Base-by-base conservation (phyloP, 2,113 vertebrate species). In the Lepisosteus osseus region DNA sequence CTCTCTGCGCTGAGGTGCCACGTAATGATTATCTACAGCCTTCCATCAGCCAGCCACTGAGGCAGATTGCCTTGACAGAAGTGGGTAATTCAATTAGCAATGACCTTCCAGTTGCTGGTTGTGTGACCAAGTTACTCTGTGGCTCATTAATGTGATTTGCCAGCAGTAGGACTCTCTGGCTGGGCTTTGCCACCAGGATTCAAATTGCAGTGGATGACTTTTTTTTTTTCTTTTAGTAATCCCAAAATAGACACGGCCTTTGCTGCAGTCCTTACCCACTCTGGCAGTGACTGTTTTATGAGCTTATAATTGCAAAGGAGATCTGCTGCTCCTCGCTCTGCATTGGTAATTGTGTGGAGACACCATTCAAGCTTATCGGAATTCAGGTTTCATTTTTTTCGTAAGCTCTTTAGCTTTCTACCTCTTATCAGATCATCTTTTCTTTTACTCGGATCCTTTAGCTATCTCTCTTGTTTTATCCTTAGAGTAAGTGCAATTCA, bases 51-150 rank as follows among this genome's bases (percentile, higher is more conserved):
- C 56, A 54, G 17, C 43, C 66, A 13, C 45, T 45, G 56, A 13
- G 65, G 70, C 61, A 59, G 55, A 70, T 41, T 61, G 70, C 73
- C 62, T 44, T 61, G 61, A 70, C 73, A 72, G 66, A 67, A 75
- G 61, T 70, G 77, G 70, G 61, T 75, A 73, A 75, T 72, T 78
- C 70, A 75, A 70, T 75, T 72, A 72, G 73, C 42, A n/a, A 54
- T 61, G 70, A 70, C 70, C 67, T 66, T 69, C 61, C 70, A 65
- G 12, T n/a, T 66, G 43, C 9, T 6, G 61, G 61, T 54, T 51
- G 41, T 40, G 61, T 64, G 42, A 54, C 41, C 54, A 8, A 44
- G 67, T 64, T 54, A 62, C 64, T 51, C 9, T n/a, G 11, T 14
- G 17, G 17, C 47, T 63, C 66, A 55, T 69, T 69, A 64, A 6